These are phyloP conservation scores for Anniella stebbinsi DNA, from an alignment of 2,797 vertebrate species.

Conservation along the genomic window DNA sequence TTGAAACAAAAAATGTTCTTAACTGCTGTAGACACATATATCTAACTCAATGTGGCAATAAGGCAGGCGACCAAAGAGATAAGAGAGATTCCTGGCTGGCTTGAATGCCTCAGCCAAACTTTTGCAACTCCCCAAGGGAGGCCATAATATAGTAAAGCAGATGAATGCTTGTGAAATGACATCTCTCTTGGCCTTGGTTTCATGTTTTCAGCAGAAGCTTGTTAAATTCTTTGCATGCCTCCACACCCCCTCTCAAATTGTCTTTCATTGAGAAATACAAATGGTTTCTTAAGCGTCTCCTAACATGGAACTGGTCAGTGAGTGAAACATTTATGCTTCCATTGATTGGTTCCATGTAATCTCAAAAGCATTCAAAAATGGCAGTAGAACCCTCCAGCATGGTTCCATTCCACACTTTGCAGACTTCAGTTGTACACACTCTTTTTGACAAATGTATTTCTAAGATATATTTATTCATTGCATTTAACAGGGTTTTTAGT, in stretches of 20 bases:
- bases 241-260: background rate
- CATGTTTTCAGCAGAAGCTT: background rate
- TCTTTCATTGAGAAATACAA: constrained; percentile 27
- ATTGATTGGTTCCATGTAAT: too few relatives aligned
- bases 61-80: background rate
- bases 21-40: background rate
- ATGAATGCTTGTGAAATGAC: constrained; percentile 6
- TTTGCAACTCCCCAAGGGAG: constrained; percentile 17
- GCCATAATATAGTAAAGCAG: background rate
- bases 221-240: constrained; percentile 26
- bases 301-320: background rate
- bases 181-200: background rate
- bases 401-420: too few relatives aligned
- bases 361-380: too few relatives aligned
- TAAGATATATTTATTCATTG: too few relatives aligned
- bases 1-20: background rate
- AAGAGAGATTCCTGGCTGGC: background rate
- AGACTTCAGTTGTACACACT: too few relatives aligned
- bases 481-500: too few relatives aligned
- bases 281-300: background rate
- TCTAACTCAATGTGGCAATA: constrained; percentile 12
- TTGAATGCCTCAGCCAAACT: background rate
- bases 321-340: background rate
- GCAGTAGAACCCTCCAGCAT: too few relatives aligned
- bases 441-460: too few relatives aligned